Evolutionary conservation across 1,140 invertebrate genomes (phyloP).

Genomic region (Tachypleus tridentatus): DNA sequence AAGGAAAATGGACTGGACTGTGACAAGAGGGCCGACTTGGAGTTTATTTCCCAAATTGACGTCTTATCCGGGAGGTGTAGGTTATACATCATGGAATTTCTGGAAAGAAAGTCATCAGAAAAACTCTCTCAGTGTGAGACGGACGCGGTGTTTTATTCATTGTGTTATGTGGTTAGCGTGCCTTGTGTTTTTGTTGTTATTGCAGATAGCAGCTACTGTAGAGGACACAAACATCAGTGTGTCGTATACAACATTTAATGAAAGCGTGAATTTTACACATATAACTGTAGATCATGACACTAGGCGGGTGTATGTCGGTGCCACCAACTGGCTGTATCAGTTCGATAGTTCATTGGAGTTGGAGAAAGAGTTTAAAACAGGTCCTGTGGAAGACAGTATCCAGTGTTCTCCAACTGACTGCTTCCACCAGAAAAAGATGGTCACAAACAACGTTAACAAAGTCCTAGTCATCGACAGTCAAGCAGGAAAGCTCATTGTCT

Average conservation of each 20-base stretch:
- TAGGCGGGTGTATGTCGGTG: conserved; percentile 58
- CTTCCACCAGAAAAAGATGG: conserved; percentile 40
- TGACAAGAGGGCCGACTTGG: too few species aligned
- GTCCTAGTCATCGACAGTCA: conserved; percentile 74
- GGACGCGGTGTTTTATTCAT: too few species aligned
- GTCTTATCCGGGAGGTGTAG: too few species aligned
- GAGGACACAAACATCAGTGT: too few species aligned
- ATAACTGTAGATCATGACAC: conserved; percentile 46
- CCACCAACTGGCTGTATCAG: conserved; percentile 70
- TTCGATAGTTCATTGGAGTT: conserved; percentile 56
- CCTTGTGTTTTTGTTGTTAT: too few species aligned
- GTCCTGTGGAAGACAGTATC: conserved; percentile 72
- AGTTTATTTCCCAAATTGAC: too few species aligned
- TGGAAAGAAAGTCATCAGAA: too few species aligned
- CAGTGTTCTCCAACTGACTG: conserved; percentile 75
- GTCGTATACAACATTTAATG: conserved; percentile 28
- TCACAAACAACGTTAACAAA: conserved; percentile 79
- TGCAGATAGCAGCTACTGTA: too few species aligned
- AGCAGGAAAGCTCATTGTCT: conserved; percentile 65
- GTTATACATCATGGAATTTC: too few species aligned
- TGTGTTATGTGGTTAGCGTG: too few species aligned
- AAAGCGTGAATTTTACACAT: conserved; percentile 38
- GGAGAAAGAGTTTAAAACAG: conserved; percentile 49
- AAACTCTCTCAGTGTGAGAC: too few species aligned
- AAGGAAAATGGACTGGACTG: too few species aligned